phyloP scores from a whole-genome alignment of 2,113 vertebrate genomes.

The Eupsittula cactorum region DNA sequence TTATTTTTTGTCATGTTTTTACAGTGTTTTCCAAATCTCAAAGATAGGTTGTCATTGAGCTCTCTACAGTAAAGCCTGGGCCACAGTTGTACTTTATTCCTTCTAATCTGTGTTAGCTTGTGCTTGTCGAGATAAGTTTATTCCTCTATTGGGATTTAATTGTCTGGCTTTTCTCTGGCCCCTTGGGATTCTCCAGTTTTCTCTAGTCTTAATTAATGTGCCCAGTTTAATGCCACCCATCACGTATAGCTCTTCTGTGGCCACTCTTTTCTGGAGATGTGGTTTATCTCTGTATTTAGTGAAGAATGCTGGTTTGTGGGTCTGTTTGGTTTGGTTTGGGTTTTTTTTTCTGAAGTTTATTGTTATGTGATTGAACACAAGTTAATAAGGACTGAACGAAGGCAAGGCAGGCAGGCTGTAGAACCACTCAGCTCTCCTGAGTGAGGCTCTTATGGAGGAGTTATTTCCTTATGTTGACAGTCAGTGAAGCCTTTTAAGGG shows the following conservation, averaged over 20 bases:
- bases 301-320: not conserved
- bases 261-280: not conserved
- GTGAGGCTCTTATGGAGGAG: not conserved
- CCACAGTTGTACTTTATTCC: not conserved
- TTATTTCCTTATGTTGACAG: not conserved
- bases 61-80: not conserved
- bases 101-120: slow-evolving; percentile 29
- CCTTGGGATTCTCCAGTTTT: not conserved
- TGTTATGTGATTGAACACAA: not conserved
- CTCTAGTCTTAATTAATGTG: not conserved
- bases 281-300: not conserved
- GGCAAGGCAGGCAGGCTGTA: not conserved
- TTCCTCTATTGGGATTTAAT: not conserved
- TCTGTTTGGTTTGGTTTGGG: not conserved
- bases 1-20: not conserved
- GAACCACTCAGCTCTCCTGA: not conserved
- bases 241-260: not conserved
- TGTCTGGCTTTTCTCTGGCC: not conserved
- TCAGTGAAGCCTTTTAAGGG: not conserved
- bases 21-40: not conserved
- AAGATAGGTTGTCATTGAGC: not conserved
- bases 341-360: not conserved
- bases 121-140: slow-evolving; percentile 42
- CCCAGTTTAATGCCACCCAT: not conserved
- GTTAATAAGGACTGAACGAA: not conserved